Evolutionary conservation across 2,888 invertebrate species (phyloP).

Genomic region (Lissocephala sabroskyi): DNA sequence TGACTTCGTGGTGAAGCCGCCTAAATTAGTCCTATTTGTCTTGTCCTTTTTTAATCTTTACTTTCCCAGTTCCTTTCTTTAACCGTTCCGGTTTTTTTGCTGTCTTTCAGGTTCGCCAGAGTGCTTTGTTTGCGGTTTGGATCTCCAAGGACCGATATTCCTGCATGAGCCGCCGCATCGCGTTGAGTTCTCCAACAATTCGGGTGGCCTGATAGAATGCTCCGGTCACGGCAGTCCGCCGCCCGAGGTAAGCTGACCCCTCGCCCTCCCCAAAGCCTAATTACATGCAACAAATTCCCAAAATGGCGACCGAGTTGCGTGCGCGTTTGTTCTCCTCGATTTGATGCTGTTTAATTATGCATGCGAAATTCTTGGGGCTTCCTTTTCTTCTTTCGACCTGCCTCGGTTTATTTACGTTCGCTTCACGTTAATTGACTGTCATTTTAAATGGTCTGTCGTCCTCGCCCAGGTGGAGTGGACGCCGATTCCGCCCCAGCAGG

Average conservation of each 20-base stretch:
- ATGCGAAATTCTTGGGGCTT: constrained; percentile 28
- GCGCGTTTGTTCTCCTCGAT: constrained; percentile 23
- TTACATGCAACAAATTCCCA: background rate
- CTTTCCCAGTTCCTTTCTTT: too few species aligned
- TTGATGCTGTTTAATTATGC: constrained; percentile 60
- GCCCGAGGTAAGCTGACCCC: constrained; percentile 75
- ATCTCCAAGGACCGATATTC: constrained; percentile 81
- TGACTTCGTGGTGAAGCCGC: background rate
- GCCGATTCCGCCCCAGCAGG: constrained; percentile 78
- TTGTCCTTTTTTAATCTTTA: too few species aligned
- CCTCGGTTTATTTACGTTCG: constrained; percentile 15
- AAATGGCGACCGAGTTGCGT: too few species aligned
- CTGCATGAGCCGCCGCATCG: constrained; percentile 81
- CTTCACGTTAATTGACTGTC: constrained; percentile 57
- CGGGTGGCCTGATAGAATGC: constrained; percentile 81
- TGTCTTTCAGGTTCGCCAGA: constrained; percentile 40
- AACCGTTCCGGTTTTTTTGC: constrained; percentile 6
- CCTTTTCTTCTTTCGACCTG: constrained; percentile 12
- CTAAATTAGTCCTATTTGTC: constrained; percentile 3
- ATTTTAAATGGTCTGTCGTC: background rate
- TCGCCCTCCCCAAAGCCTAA: constrained; percentile 9
- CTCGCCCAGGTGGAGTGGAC: constrained; percentile 82
- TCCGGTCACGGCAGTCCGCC: constrained; percentile 79
- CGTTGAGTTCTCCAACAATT: constrained; percentile 84
- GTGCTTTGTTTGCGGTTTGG: constrained; percentile 72